Base-by-base conservation (phyloP, 1,140 invertebrate genomes). In the Piezodorus guildinii region DNA sequence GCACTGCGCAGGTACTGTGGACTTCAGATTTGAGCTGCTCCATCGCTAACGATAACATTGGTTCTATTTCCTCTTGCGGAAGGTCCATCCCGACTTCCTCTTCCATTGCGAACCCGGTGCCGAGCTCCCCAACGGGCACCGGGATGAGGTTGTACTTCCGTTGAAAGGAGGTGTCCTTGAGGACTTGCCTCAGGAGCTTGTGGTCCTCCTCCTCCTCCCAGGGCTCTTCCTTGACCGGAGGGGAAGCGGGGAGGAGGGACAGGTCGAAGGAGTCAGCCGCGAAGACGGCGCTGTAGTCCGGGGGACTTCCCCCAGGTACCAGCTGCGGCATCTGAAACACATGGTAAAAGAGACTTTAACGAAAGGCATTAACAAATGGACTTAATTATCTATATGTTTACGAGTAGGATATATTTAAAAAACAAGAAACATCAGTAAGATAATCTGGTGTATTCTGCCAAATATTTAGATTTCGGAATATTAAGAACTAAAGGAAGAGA, bases 11-110 rank as follows among this genome's bases (percentile, higher is more conserved):
- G 2, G 88, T 90, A 70, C 85, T 86, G 68, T 88, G 84, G 39
- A 92, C 88, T 72, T 92, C 90, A 69, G 86, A 85, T 65, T 88
- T 85, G 63, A 90, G 83, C 71, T 92, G 87, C 69, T 92, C 88
- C 68, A 92, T 87, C 8, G 89, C 90, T 71, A 93, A 77, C 62
- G 84, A 88, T 21, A 92, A 79, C 16, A 92, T 86, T 9, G 88
- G 87, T 72, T 91, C 90, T 66, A 93, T 87, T 69, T 85, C 83
- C 68, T 86, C 84, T 30, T 81, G 78, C 46, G 85, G 75, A 39
- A 83, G 79, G 2, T 81, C 81, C 51, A 83, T 79, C 64, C 27
- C 66, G 34, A 80, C 78, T 71, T 83, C 81, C 79, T 81, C 82
- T 69, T 71, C 72, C 65, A 75, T 74, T 66, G 77, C 73, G 58